Evolutionary conservation across 2,113 vertebrate species (phyloP).

Genomic region (Elanoides forficatus): DNA sequence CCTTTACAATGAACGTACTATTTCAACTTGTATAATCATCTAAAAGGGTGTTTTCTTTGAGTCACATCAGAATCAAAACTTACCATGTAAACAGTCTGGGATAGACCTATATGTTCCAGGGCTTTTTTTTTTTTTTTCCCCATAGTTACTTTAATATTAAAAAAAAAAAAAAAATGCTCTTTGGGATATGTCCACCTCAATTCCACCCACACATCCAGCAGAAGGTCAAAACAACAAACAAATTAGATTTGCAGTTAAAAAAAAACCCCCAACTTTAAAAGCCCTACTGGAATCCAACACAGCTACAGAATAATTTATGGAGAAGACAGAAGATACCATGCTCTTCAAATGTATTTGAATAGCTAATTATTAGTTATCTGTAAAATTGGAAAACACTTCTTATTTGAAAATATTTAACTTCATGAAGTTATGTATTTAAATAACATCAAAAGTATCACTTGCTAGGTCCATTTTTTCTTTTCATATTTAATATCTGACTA

Average conservation of each 20-base stretch:
- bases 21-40: neutral
- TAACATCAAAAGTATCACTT: neutral
- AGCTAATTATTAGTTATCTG: conserved; percentile 5
- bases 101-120: neutral
- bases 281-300: neutral
- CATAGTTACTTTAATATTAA: neutral
- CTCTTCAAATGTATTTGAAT: neutral
- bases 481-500: neutral
- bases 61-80: neutral
- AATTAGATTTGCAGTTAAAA: neutral
- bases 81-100: neutral
- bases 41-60: neutral
- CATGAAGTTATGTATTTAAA: neutral
- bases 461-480: neutral
- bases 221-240: neutral
- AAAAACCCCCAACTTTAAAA: neutral
- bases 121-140: neutral
- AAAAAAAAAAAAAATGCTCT: neutral
- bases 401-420: neutral
- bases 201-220: neutral
- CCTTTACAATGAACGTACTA: neutral
- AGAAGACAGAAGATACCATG: neutral
- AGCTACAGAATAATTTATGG: conserved; percentile 8
- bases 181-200: neutral
- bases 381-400: neutral